Evolutionary conservation across 2,113 vertebrate species (phyloP).

Genomic region (Elanus axillaris): DNA sequence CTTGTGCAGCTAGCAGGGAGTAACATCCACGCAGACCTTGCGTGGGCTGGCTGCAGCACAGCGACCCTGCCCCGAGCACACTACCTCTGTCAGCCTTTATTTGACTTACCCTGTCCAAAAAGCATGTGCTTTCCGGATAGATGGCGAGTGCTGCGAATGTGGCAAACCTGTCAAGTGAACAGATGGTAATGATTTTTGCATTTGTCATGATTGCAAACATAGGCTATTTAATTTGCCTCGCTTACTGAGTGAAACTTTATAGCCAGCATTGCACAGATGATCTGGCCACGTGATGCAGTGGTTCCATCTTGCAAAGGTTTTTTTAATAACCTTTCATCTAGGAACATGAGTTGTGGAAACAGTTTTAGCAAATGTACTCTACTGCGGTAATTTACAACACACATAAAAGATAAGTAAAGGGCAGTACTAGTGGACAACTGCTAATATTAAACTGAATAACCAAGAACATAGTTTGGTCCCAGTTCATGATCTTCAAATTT

Average conservation of each 20-base stretch:
- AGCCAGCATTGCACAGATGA: neutral
- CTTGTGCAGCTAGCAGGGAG: neutral
- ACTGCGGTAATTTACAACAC: neutral
- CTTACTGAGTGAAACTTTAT: neutral
- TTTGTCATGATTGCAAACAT: neutral
- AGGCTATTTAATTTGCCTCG: neutral
- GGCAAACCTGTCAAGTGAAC: neutral
- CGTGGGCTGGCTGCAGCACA: fast-evolving
- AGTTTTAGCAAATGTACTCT: neutral
- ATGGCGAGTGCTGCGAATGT: fast-evolving
- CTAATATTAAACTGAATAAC: neutral
- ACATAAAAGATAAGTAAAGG: neutral
- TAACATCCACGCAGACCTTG: fast-evolving
- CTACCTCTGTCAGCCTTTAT: neutral
- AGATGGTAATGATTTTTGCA: neutral
- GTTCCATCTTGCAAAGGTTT: neutral
- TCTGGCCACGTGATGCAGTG: neutral
- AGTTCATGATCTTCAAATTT: neutral
- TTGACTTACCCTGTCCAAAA: neutral
- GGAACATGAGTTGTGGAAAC: neutral
- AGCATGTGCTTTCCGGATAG: neutral
- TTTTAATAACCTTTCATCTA: neutral
- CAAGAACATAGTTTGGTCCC: neutral
- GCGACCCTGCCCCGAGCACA: neutral
- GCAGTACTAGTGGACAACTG: neutral